These are phyloP conservation scores for Bufotes viridis DNA, from an alignment of 2,797 vertebrate genomes.

Conservation along the genomic window DNA sequence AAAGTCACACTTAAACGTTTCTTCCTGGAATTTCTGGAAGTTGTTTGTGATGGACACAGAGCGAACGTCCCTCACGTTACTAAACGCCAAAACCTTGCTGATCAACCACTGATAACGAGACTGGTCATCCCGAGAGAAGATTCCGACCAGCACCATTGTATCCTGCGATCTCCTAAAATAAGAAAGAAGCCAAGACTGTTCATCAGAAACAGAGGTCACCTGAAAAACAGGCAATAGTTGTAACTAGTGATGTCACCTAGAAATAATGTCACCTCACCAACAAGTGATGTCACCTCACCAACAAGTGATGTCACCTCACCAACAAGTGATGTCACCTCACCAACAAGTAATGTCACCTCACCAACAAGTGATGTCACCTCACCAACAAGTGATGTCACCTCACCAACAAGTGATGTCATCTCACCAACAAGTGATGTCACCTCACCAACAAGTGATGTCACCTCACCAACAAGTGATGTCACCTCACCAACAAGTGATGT, in stretches of 20 bases:
- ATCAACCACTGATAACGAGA: background rate
- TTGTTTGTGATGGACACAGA: conserved; percentile 5
- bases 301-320: background rate
- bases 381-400: background rate
- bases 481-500: too few relatives aligned
- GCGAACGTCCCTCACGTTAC: background rate
- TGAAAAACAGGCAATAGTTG: background rate
- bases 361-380: too few relatives aligned
- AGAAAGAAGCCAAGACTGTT: background rate
- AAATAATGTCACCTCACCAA: background rate
- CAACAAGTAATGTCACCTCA: too few relatives aligned
- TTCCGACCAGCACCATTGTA: background rate
- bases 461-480: too few relatives aligned
- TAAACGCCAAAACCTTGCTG: background rate
- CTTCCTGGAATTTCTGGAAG: background rate
- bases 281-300: background rate
- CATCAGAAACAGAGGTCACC: background rate
- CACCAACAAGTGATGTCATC: background rate
- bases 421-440: background rate
- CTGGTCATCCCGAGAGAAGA: conserved; percentile 20
- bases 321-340: too few relatives aligned
- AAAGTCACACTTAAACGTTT: background rate
- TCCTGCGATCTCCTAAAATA: background rate
- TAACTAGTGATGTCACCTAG: background rate
- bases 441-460: too few relatives aligned